Base-by-base conservation (phyloP, 2,797 vertebrate genomes). In the Pangasius larnaudii region DNA sequence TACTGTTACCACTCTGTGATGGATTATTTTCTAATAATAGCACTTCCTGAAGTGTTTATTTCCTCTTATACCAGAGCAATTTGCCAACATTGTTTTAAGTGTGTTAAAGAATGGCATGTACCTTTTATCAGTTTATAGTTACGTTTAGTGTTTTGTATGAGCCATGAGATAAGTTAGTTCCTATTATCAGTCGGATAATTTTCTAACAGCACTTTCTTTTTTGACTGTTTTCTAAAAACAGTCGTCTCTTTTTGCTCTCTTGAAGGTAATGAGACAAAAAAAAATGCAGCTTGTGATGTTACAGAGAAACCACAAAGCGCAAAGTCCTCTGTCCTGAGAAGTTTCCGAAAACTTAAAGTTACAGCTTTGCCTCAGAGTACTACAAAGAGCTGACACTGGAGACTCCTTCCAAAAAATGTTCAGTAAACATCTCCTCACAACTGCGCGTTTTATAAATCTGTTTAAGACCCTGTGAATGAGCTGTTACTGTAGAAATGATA, bases 1-100 rank as follows among this genome's bases (percentile, higher is more conserved):
- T 51, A 77, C 69, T 42, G 71, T 27, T 46, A 74, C 46, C 42
- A 42, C 7, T 11, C 72, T n/a, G 42, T 49, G n/a, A 18, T 75
- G 42, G 72, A 49, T 75, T n/a, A 49, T 75, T 75, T 49, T 49
- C 24, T 13, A 75, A n/a, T 75, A 49, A 42, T 9, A 11, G 19
- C 69, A 39, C 69, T 72, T 72, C 69, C 42, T 75, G 24, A 46
- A 36, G 67, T 71, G 67, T 71, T 69, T 69, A 36, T 36, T 69
- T 72, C 36, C 3, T 72, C 36, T 42, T 24, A 4, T 42, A 24
- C 39, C 71, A 24, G 39, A 72, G 39, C 9, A 42, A 42, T 72
- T 42, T 42, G 36, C 36, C 71, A 42, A 42, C 39, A 72, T 24
- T 72, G 19, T 11, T 39, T 24, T 42, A 39, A 42, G 42, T 42